Conservation (phyloP, 1,140 invertebrate genomes). For the Lysiphlebus fabarum region DNA sequence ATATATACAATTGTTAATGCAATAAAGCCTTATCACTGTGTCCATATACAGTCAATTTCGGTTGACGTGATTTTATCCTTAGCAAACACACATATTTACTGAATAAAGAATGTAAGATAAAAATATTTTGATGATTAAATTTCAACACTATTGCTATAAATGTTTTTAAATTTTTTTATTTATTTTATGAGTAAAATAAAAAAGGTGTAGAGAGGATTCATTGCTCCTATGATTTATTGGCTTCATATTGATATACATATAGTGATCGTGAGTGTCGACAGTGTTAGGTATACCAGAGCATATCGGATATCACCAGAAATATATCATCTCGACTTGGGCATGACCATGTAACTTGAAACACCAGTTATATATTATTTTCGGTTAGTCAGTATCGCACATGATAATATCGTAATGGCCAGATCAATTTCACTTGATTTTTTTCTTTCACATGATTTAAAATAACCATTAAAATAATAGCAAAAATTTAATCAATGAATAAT, state of each 20-base stretch:
- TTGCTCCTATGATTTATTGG: too few relatives aligned
- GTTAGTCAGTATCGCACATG: background rate
- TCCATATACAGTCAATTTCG: background rate
- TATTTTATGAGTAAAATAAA: too few relatives aligned
- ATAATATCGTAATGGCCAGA: conserved; percentile 3
- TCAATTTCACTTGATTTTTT: background rate
- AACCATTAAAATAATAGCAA: background rate
- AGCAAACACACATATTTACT: background rate
- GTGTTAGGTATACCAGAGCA: background rate
- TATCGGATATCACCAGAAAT: conserved; percentile 5
- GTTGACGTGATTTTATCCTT: background rate
- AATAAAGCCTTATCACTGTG: background rate
- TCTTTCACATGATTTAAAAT: background rate
- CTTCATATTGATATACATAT: too few relatives aligned
- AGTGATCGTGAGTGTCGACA: background rate
- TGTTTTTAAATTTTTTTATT: too few relatives aligned
- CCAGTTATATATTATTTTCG: background rate
- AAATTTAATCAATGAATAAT: background rate
- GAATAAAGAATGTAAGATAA: too few relatives aligned
- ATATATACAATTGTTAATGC: too few relatives aligned
- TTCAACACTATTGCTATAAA: too few relatives aligned
- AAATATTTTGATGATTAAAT: too few relatives aligned
- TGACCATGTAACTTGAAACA: conserved; percentile 16
- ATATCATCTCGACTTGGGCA: background rate
- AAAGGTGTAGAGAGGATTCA: too few relatives aligned